phyloP scores from a whole-genome alignment of 2,113 vertebrate species.

The Platycercus adscitus region DNA sequence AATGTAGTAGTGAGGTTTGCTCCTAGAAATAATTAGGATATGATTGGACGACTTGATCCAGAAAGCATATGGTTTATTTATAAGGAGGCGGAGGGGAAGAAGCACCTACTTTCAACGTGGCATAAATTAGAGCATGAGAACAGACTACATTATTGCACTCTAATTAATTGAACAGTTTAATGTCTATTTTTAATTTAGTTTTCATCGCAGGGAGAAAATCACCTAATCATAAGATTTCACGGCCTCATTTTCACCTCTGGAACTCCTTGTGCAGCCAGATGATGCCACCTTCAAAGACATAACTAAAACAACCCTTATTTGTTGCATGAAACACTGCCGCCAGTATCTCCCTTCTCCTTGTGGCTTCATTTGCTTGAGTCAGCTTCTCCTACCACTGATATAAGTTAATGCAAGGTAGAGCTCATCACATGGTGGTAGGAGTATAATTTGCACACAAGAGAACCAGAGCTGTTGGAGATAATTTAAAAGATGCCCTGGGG shows the following conservation, averaged over 20 bases:
- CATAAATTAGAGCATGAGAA: background rate
- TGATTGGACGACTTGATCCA: slow-evolving; percentile 65
- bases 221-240: background rate
- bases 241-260: background rate
- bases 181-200: background rate
- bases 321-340: background rate
- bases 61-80: slow-evolving; percentile 68
- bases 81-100: background rate
- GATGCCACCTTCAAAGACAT: background rate
- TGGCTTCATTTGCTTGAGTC: rapidly evolving
- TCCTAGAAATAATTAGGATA: slow-evolving; percentile 64
- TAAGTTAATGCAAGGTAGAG: background rate
- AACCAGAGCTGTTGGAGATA: background rate
- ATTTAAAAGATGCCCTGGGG: background rate
- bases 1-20: slow-evolving; percentile 48
- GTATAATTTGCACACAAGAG: background rate
- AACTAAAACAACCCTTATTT: background rate
- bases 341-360: background rate
- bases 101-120: background rate
- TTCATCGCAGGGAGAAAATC: background rate
- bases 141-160: background rate
- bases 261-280: background rate
- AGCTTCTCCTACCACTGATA: background rate
- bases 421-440: background rate
- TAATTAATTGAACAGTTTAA: slow-evolving; percentile 17